Evolutionary conservation across 1,140 invertebrate species (phyloP).

Genomic region (Aphelinus certus): DNA sequence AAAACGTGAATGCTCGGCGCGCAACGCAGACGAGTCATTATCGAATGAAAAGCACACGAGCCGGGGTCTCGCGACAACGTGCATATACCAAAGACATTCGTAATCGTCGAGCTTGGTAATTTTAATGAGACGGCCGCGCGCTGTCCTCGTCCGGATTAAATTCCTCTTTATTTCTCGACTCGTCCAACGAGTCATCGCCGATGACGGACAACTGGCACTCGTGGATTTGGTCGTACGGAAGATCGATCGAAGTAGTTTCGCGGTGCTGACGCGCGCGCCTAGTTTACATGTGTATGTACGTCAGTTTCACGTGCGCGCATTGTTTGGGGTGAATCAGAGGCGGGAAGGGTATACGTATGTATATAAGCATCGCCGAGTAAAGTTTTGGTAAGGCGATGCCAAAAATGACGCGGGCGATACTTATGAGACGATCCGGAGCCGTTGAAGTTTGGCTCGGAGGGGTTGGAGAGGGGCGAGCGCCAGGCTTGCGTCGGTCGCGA

Average conservation of each 20-base stretch:
- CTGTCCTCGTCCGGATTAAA: too few relatives aligned
- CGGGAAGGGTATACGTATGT: not conserved
- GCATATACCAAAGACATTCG: too few relatives aligned
- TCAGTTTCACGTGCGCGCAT: not conserved
- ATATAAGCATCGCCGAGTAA: conserved; percentile 6
- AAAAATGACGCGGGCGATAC: conserved; percentile 12
- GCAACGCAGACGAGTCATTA: not conserved
- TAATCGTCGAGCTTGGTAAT: too few relatives aligned
- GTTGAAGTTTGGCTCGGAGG: conserved; percentile 42
- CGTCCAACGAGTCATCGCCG: too few relatives aligned
- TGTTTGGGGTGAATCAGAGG: not conserved
- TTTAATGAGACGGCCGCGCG: too few relatives aligned
- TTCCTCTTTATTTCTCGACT: too few relatives aligned
- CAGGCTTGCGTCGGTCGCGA: conserved; percentile 43
- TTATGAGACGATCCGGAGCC: conserved; percentile 6
- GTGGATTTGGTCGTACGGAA: too few relatives aligned
- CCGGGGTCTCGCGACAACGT: too few relatives aligned
- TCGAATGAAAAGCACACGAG: not conserved
- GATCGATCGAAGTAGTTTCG: not conserved
- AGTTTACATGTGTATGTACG: not conserved
- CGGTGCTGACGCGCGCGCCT: not conserved
- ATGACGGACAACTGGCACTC: too few relatives aligned
- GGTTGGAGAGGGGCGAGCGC: conserved; percentile 41
- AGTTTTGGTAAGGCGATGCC: conserved; percentile 31
- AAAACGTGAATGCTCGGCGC: not conserved